A percentile compares a stretch with the other conserved stretches of the same genome.
These are phyloP conservation scores for Zygothrica quintamaculata DNA, from an alignment of 2,888 invertebrate genomes.

Conservation along the genomic window DNA sequence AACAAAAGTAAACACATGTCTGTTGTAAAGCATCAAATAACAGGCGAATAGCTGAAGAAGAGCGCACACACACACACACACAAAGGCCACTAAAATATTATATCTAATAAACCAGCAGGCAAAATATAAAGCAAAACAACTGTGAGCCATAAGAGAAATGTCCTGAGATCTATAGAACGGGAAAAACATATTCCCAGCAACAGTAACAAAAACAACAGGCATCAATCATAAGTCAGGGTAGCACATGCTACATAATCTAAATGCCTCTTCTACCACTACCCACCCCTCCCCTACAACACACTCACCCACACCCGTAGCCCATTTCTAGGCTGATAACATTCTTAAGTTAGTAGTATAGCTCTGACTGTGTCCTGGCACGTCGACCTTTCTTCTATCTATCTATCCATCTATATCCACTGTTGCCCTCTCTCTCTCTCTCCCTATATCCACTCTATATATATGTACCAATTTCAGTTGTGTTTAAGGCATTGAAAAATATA, in stretches of 20 bases:
- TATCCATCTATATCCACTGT: too few species aligned
- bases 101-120: conserved; percentile 75
- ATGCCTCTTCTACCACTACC: conserved; percentile 14
- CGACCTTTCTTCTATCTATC: too few species aligned
- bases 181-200: neutral
- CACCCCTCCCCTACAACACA: conserved; percentile 3
- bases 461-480: conserved; percentile 22
- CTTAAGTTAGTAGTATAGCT: conserved; percentile 5
- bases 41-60: conserved; percentile 16
- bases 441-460: too few species aligned
- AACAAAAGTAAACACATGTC: conserved; percentile 74
- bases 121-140: conserved; percentile 59
- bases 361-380: conserved; percentile 15
- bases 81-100: conserved; percentile 78
- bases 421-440: too few species aligned
- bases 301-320: too few species aligned
- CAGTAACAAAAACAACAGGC: conserved; percentile 70
- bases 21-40: conserved; percentile 56
- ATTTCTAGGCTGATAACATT: too few species aligned
- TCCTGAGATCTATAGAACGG: conserved; percentile 8
- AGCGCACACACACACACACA: conserved; percentile 33
- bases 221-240: conserved; percentile 79
- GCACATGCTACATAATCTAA: conserved; percentile 61
- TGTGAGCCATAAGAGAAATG: conserved; percentile 40
- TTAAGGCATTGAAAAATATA: conserved; percentile 43